Evolutionary conservation across 2,113 vertebrate species (phyloP).

Genomic region (Martes martes): DNA sequence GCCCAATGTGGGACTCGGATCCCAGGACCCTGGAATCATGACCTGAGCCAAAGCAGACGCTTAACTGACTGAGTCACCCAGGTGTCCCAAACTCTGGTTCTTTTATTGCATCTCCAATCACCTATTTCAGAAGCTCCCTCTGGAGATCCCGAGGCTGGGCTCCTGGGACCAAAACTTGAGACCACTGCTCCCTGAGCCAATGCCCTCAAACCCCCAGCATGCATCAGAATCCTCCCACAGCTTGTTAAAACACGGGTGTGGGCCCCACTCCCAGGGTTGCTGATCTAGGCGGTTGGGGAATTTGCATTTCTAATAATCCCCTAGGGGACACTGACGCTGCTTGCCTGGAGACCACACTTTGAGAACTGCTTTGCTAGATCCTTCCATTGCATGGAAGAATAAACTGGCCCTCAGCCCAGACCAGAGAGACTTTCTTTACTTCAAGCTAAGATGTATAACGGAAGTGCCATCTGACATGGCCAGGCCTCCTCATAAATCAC

Average conservation of each 20-base stretch:
- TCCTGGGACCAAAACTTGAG: background rate
- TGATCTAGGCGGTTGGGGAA: background rate
- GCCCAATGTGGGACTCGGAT: no score
- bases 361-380: background rate
- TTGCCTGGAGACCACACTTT: background rate
- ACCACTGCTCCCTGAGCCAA: background rate
- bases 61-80: background rate
- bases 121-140: background rate
- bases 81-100: background rate
- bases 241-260: background rate
- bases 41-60: no score
- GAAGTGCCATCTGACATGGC: background rate
- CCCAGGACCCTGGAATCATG: no score
- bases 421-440: background rate
- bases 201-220: background rate
- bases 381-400: background rate
- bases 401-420: background rate
- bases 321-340: background rate
- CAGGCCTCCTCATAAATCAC: background rate
- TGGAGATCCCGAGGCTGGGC: background rate
- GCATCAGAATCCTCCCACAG: no score
- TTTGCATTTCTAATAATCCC: background rate
- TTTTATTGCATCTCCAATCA: background rate
- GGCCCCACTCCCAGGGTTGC: background rate
- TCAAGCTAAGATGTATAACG: background rate